Conservation (phyloP, 2,113 vertebrate genomes). For the Cygnus atratus region DNA sequence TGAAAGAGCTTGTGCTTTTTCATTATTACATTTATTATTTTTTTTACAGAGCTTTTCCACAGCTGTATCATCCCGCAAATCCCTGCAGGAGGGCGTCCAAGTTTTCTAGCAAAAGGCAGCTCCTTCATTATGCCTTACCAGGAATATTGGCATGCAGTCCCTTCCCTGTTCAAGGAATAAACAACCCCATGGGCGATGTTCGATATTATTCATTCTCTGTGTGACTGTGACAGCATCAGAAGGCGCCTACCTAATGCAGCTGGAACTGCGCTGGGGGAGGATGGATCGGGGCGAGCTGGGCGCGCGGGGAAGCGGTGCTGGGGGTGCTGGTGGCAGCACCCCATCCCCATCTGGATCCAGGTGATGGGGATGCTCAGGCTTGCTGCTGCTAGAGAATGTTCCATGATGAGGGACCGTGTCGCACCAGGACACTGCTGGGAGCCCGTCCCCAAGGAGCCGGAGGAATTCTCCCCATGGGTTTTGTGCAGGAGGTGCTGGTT, state of each 20-base stretch:
- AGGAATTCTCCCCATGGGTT: background rate
- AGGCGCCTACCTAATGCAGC: background rate
- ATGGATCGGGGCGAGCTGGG: background rate
- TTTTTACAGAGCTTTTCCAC: background rate
- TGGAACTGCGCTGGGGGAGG: background rate
- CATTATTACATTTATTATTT: background rate
- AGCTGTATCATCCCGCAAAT: background rate
- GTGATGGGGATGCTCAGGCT: background rate
- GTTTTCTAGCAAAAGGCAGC: background rate
- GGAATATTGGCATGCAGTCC: slow-evolving; percentile 26
- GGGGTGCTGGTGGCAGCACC: fast-evolving
- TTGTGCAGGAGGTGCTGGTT: background rate
- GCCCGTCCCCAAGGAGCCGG: background rate
- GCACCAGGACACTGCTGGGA: background rate
- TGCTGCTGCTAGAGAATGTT: background rate
- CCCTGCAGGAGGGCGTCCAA: background rate
- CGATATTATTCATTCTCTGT: slow-evolving; percentile 12
- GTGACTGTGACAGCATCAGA: slow-evolving; percentile 12
- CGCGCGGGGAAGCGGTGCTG: background rate
- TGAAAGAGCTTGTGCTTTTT: background rate
- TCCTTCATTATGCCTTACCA: background rate
- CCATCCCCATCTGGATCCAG: fast-evolving
- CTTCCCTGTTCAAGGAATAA: slow-evolving; percentile 17
- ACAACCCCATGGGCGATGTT: slow-evolving; percentile 36
- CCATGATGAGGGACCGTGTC: fast-evolving